These are phyloP conservation scores for Halcyon chelicuti DNA, from an alignment of 2,797 vertebrate species.

Conservation along the genomic window DNA sequence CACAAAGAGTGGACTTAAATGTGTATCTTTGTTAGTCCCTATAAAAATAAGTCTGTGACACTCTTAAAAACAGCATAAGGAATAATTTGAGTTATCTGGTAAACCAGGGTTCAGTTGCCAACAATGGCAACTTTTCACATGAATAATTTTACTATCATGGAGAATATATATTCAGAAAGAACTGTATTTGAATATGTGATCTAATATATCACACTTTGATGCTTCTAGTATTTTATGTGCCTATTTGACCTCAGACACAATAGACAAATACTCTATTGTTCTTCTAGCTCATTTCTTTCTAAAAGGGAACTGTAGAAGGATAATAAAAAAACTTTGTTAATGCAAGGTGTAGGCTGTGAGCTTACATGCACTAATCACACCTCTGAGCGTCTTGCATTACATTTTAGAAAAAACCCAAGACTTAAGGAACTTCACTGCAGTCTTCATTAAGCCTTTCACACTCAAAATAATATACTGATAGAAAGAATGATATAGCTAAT, in stretches of 20 bases:
- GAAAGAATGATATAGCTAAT: not conserved
- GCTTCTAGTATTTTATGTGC: not conserved
- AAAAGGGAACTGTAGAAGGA: not conserved
- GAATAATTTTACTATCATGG: not conserved
- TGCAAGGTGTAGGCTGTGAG: not conserved
- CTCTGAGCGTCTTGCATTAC: not conserved
- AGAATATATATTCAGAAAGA: not conserved
- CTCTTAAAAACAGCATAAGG: not conserved
- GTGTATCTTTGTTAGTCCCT: not conserved
- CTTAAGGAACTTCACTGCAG: not conserved
- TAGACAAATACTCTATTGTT: not conserved
- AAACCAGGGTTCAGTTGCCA: not conserved
- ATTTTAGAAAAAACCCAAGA: not conserved
- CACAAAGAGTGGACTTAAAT: not conserved
- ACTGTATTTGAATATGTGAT: not conserved
- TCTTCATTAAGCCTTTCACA: not conserved
- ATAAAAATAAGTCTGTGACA: not conserved
- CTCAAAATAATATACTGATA: not conserved
- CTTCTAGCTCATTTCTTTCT: not conserved
- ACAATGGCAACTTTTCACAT: not conserved
- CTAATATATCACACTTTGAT: not conserved
- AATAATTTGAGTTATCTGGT: not conserved
- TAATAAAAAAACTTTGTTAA: not conserved
- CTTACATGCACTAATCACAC: not conserved
- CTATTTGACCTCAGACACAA: fast-evolving